Evolutionary conservation across 2,113 vertebrate species (phyloP), one percentile per base, ranked within the genome.

Genomic region (Sinosuthora webbiana): DNA sequence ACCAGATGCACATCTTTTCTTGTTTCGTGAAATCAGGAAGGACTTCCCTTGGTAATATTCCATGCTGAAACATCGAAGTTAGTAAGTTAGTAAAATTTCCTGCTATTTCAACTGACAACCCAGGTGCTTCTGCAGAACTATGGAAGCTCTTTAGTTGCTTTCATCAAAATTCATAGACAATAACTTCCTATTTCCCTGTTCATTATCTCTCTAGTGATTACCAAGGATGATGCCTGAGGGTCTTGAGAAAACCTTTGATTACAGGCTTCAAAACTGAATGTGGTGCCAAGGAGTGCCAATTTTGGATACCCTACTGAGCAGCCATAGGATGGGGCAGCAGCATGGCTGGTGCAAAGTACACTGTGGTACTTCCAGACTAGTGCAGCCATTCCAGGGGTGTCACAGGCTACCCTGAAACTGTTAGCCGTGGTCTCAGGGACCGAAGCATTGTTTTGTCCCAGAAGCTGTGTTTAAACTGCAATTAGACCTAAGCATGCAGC

Each of bases 351-450:
- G 65, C 30, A n/a, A 33, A 19, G 22, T 19, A 49, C 49, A 17
- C 33, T n/a, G 18, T 19, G 39, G 17, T 31, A 27, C 24, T 63
- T 52, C 18, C 47, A 62, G 11, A 35, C 1, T 1, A 2, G 17
- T 56, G 45, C 65, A 53, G n/a, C n/a, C 33, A 45, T 57, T 33
- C 0, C 0, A 35, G 35, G 19, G 41, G 17, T 68, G 19, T 22
- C 59, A 27, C 19, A 81, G 59, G 33, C 65, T 14, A 8, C 25
- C 60, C 60, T 53, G 35, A 53, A 49, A 30, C 45, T 39, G 41
- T 25, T 21, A 30, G 5, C 3, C 0, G 1, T 24, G 55, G 21
- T 24, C 33, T 80, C 30, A 44, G n/a, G 7, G 31, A 64, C n/a
- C 31, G 13, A 78, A 53, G 24, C 4, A 18, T 6, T 70, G 30